Evolutionary conservation across 2,888 invertebrate genomes (phyloP).

Genomic region (Cephalotes varians): DNA sequence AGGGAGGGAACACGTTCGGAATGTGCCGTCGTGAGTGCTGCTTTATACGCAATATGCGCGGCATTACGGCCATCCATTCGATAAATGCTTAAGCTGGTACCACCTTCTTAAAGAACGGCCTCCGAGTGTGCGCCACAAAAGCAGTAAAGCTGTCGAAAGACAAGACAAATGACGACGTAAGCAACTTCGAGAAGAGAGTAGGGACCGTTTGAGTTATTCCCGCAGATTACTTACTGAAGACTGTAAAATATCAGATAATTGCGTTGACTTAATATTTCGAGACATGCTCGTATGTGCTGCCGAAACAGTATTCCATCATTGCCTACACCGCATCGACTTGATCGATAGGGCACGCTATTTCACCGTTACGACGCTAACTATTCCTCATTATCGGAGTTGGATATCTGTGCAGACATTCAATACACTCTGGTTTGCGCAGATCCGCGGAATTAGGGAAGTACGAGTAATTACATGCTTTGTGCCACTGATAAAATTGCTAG

Average conservation of each 20-base stretch:
- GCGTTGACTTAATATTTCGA: slow-evolving; percentile 38
- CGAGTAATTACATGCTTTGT: slow-evolving; percentile 50
- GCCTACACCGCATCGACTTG: slow-evolving; percentile 9
- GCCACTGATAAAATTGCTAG: slow-evolving; percentile 38
- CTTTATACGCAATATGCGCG: slow-evolving; percentile 76
- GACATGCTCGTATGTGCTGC: background rate
- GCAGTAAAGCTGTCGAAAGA: slow-evolving; percentile 53
- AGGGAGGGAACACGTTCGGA: slow-evolving; percentile 68
- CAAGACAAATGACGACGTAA: slow-evolving; percentile 48
- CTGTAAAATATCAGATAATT: slow-evolving; percentile 34
- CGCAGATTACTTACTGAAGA: slow-evolving; percentile 10
- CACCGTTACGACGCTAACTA: slow-evolving; percentile 49
- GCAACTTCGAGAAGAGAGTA: slow-evolving; percentile 22
- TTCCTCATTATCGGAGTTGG: slow-evolving; percentile 54
- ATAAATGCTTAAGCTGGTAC: slow-evolving; percentile 66
- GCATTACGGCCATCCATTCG: slow-evolving; percentile 78
- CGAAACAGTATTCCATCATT: slow-evolving; percentile 36
- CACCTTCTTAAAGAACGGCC: slow-evolving; percentile 46
- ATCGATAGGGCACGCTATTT: slow-evolving; percentile 46
- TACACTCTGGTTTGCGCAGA: slow-evolving; percentile 39
- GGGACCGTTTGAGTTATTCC: slow-evolving; percentile 23
- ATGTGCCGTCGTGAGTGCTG: slow-evolving; percentile 70
- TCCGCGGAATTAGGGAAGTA: slow-evolving; percentile 38
- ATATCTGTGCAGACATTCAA: slow-evolving; percentile 47
- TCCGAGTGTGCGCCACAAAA: slow-evolving; percentile 43